Conservation (phyloP, 2,888 invertebrate genomes). For the Eurytoma californica region DNA sequence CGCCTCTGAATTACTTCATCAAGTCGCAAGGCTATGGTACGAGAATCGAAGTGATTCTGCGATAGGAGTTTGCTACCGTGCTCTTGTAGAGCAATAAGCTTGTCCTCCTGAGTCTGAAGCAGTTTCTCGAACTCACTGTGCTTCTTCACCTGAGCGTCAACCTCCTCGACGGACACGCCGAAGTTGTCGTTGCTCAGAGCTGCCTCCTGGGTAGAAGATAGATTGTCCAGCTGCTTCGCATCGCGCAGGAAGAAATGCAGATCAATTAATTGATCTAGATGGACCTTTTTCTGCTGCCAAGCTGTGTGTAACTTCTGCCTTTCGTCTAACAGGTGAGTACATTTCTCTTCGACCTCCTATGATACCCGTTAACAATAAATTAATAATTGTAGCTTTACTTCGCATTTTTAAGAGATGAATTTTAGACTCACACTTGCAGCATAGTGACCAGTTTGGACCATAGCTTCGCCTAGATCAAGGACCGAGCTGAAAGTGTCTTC, state of each 20-base stretch:
- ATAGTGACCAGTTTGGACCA: conserved; percentile 91
- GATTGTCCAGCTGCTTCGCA: conserved; percentile 92
- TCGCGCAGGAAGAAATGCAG: conserved; percentile 96
- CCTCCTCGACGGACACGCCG: conserved; percentile 90
- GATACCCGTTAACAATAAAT: not conserved
- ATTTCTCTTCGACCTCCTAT: conserved; percentile 87
- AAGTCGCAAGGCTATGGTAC: conserved; percentile 85
- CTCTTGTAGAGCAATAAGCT: conserved; percentile 86
- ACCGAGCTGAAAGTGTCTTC: conserved; percentile 87
- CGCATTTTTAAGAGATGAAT: not conserved
- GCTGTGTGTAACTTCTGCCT: conserved; percentile 86
- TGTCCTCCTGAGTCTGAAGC: conserved; percentile 91
- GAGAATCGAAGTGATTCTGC: conserved; percentile 93
- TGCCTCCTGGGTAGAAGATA: conserved; percentile 91
- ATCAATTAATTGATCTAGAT: conserved; percentile 93
- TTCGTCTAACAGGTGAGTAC: conserved; percentile 86
- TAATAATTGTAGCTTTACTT: not conserved
- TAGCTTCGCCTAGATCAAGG: conserved; percentile 85
- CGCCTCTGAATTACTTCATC: conserved; percentile 85
- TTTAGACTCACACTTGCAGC: conserved; percentile 79
- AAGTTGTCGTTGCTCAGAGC: conserved; percentile 84
- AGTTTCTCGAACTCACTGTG: conserved; percentile 97
- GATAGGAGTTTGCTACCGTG: conserved; percentile 91
- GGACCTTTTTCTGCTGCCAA: conserved; percentile 93
- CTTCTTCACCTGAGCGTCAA: conserved; percentile 91